phyloP scores from a whole-genome alignment of 2,888 invertebrate species.

The Eupsilia transversa region DNA sequence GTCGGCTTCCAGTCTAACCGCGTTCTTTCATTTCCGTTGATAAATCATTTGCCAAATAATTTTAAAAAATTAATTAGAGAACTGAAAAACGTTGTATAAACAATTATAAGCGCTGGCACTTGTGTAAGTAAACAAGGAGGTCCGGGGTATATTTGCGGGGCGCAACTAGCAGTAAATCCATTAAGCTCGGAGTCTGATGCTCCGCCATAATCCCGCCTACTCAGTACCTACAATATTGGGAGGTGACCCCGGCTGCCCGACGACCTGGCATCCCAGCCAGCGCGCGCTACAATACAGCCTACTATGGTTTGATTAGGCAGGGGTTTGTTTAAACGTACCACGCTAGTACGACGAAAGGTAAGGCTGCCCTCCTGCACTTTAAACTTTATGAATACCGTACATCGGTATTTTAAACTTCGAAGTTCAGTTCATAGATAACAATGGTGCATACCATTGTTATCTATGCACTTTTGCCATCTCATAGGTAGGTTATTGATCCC shows the following conservation, averaged over 20 bases:
- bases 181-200: constrained; percentile 73
- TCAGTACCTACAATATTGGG: constrained; percentile 66
- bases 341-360: constrained; percentile 28
- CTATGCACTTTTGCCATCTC: too few species aligned
- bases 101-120: constrained; percentile 30
- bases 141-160: constrained; percentile 67
- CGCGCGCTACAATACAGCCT: constrained; percentile 47
- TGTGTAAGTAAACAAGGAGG: constrained; percentile 63
- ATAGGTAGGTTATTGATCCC: too few species aligned
- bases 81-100: constrained; percentile 23
- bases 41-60: constrained; percentile 3
- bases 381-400: too few species aligned
- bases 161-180: constrained; percentile 76
- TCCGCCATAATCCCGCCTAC: constrained; percentile 74
- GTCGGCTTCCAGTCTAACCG: too few species aligned
- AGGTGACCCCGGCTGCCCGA: constrained; percentile 54
- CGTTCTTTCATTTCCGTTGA: constrained; percentile 18
- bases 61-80: not conserved
- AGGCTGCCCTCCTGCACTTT: constrained; percentile 18
- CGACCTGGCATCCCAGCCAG: constrained; percentile 10
- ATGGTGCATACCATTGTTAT: too few species aligned
- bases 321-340: constrained; percentile 60
- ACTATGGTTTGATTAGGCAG: constrained; percentile 63
- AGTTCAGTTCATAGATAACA: too few species aligned
- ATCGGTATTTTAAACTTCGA: too few species aligned